Percentiles rank a stretch among this genome's conserved stretches.
Conservation (phyloP, 2,113 vertebrate species). For the cattle (Bos taurus) region ARS-UCD2.0 NC_037338.1:65247001-65247500, state of each 20-base stretch:
- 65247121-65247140: neutral
- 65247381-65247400: accelerated
- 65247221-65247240: neutral
- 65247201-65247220: neutral
- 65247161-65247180: neutral
- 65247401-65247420: neutral
- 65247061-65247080: neutral
- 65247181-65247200: neutral
- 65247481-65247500: neutral
- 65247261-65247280: neutral
- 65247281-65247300: neutral
- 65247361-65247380: neutral
- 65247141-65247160: neutral
- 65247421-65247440: neutral
- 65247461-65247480: neutral
- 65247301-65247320: neutral
- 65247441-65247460: neutral
- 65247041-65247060: neutral
- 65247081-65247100: neutral
- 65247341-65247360: neutral
- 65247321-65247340: neutral
- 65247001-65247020: neutral
- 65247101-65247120: neutral
- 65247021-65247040: neutral
- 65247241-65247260: neutral